Base-by-base conservation (phyloP, 2,113 vertebrate genomes). In the Tachysurus vachellii region DNA sequence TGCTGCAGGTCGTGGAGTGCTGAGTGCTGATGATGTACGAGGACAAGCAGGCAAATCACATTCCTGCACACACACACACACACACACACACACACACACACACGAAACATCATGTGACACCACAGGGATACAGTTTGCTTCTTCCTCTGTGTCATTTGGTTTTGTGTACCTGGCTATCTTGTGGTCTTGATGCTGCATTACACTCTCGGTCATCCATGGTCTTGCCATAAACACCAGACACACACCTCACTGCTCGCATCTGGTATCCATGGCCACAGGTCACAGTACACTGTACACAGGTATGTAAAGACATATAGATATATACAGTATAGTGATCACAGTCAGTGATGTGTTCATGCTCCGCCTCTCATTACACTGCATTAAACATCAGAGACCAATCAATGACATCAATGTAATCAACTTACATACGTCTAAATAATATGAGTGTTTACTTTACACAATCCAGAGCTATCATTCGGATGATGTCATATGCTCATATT, bases 211-310 rank as follows among this genome's bases (percentile, higher is more conserved):
- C 97, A 42, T 94, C 94, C 83, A 96, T 88, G 26, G 95, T 91
- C 64, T 93, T 84, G 0, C 92, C 92, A 0, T 96, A 95, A 5
- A 62, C 85, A 47, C 95, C 96, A 0, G 92, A 94, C 64, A 97
- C 94, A 82, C 98, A 99, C 71, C 93, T 95, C 28, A 99, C 97
- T 14, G 96, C 96, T 76, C 98, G 96, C 91, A 96, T 93, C 93
- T 96, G 97, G 93, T 96, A 96, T 2, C 98, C 97, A 0, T 90
- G 96, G 42, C 97, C 97, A 87, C 98, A 99, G 0, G 96, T 97
- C 77, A 96, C 96, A 10, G 96, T 68, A 90, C 98, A 99, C 98
- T 99, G 92, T 80, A 85, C 88, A 82, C 62, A 88, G 8, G 84
- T 56, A 87, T 62, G 68, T 59, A 54, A 81, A 66, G 82, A 62